Conservation (phyloP, 2,888 invertebrate genomes). For the Macrosoma leucophasiata region DNA sequence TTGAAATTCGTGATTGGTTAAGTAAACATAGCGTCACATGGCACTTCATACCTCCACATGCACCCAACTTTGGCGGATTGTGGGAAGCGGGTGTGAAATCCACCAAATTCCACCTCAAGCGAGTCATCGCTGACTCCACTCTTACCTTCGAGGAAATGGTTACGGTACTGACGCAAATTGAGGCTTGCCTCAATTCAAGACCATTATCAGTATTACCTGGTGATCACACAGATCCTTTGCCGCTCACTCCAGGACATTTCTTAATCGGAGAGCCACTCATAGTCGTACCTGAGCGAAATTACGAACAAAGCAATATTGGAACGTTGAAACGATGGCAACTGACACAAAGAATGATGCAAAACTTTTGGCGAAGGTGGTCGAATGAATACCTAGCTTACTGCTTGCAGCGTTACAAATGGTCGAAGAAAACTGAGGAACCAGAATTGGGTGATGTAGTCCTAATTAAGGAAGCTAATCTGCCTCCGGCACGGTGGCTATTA, state of each 20-base stretch:
- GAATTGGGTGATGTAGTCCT: conserved; percentile 20
- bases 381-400: conserved; percentile 17
- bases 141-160: conserved; percentile 22
- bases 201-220: conserved; percentile 4
- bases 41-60: no score
- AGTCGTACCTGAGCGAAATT: conserved; percentile 13
- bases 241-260: conserved; percentile 25
- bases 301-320: conserved; percentile 11
- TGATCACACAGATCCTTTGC: conserved; percentile 14
- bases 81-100: no score
- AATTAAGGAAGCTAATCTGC: conserved; percentile 19
- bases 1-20: conserved; percentile 5
- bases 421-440: conserved; percentile 13
- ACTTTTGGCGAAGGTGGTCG: conserved; percentile 24
- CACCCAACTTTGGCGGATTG: no score
- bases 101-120: no score
- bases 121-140: no score
- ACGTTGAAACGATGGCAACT: conserved; percentile 22
- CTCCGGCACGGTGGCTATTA: conserved; percentile 16
- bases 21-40: no score
- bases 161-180: conserved; percentile 20
- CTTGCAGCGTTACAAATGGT: conserved; percentile 21
- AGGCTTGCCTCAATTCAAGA: conserved; percentile 25
- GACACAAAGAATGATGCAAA: conserved; percentile 21
- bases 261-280: conserved; percentile 23